These are phyloP conservation scores for Cochlearius cochlearius DNA, from an alignment of 2,113 vertebrate species.

Conservation along the genomic window DNA sequence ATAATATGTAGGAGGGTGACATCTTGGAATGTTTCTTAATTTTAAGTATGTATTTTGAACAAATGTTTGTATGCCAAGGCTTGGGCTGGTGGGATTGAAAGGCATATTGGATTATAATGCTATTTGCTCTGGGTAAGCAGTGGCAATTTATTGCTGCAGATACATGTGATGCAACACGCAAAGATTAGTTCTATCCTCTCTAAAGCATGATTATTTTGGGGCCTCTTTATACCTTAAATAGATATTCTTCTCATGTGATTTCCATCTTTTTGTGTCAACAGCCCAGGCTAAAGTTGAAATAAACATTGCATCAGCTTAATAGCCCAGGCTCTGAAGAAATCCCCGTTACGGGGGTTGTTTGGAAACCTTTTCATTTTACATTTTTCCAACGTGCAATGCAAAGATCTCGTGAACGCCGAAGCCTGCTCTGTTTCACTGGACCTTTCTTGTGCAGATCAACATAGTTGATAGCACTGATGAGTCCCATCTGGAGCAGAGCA, in stretches of 20 bases:
- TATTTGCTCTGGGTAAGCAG: conserved; percentile 9
- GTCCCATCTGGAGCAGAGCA: neutral
- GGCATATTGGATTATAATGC: conserved; percentile 3
- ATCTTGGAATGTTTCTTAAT: neutral
- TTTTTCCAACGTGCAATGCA: neutral
- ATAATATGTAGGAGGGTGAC: neutral
- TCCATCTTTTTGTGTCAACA: conserved; percentile 49
- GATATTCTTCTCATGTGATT: conserved; percentile 38
- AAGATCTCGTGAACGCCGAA: neutral
- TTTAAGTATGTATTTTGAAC: neutral
- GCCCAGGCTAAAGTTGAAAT: conserved; percentile 46
- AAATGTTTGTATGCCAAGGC: neutral
- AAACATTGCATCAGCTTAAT: conserved; percentile 31
- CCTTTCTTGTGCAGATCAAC: fast-evolving
- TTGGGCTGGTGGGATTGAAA: neutral
- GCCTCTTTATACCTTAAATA: conserved; percentile 46
- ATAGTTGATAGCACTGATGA: neutral
- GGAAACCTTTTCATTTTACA: neutral
- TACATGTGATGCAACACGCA: neutral
- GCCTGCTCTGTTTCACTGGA: neutral
- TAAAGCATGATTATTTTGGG: conserved; percentile 50
- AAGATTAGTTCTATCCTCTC: conserved; percentile 56
- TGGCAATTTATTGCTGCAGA: conserved; percentile 17
- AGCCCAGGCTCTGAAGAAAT: neutral
- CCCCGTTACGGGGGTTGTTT: neutral